Conservation (phyloP, 2,797 vertebrate genomes). For the Hephaestus fuliginosus region DNA sequence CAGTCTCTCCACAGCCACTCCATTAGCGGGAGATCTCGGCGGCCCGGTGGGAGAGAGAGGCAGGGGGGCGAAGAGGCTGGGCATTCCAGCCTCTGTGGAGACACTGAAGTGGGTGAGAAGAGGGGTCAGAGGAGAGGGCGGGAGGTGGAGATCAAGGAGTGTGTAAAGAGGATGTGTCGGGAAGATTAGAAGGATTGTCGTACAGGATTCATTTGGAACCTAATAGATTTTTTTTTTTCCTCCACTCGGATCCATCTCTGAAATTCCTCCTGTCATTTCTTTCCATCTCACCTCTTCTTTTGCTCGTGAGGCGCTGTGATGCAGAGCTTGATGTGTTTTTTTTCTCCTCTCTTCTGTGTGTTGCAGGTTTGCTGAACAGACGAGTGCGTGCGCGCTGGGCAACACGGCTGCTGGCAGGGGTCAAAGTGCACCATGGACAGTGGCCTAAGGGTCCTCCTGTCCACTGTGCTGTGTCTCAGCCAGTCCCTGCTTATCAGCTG, state of each 20-base stretch:
- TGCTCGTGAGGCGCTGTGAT: neutral
- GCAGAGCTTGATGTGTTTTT: slow-evolving; percentile 44
- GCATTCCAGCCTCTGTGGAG: slow-evolving; percentile 74
- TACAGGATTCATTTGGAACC: slow-evolving; percentile 62
- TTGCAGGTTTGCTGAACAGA: slow-evolving; percentile 75
- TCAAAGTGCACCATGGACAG: slow-evolving; percentile 84
- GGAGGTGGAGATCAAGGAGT: slow-evolving; percentile 77
- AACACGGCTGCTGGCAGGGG: slow-evolving; percentile 76
- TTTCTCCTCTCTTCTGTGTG: slow-evolving; percentile 48
- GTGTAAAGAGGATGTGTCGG: slow-evolving; percentile 78
- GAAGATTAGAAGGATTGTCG: slow-evolving; percentile 73
- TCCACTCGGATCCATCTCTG: slow-evolving; percentile 18
- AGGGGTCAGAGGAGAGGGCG: slow-evolving; percentile 59
- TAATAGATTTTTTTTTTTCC: slow-evolving; percentile 11
- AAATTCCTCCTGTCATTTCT: slow-evolving; percentile 17
- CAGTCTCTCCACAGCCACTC: slow-evolving; percentile 70
- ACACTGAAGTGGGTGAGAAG: slow-evolving; percentile 71
- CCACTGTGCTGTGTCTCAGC: slow-evolving; percentile 85
- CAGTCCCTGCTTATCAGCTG: slow-evolving; percentile 83
- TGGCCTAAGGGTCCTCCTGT: slow-evolving; percentile 85
- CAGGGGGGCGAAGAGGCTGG: slow-evolving; percentile 49
- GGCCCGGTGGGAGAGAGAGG: slow-evolving; percentile 55
- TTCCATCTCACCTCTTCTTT: neutral
- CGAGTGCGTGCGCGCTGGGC: slow-evolving; percentile 55
- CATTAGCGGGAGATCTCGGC: slow-evolving; percentile 67